These are phyloP conservation scores for Andrena dorsata DNA, from an alignment of 2,888 invertebrate genomes.

Conservation along the genomic window DNA sequence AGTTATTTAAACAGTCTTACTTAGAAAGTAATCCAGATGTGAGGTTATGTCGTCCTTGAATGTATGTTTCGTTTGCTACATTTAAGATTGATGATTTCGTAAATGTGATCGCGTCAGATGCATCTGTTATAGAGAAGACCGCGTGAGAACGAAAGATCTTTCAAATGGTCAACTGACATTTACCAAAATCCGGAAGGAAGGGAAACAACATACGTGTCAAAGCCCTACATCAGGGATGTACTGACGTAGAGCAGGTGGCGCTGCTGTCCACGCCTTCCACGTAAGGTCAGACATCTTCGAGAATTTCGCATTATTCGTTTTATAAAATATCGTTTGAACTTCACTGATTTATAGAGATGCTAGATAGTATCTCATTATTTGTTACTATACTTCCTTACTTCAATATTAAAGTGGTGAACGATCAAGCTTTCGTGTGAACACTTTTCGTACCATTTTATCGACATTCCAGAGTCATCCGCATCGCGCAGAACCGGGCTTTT, in stretches of 20 bases:
- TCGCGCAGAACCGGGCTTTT: too few relatives aligned
- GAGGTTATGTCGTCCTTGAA: slow-evolving; percentile 50
- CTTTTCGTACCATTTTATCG: not conserved
- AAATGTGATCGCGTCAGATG: not conserved
- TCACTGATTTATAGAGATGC: not conserved
- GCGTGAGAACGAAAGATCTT: slow-evolving; percentile 29
- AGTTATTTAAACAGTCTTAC: not conserved
- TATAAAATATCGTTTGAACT: slow-evolving; percentile 24
- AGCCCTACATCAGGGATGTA: slow-evolving; percentile 42
- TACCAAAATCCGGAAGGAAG: slow-evolving; percentile 58
- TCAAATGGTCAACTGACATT: slow-evolving; percentile 70
- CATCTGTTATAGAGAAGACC: slow-evolving; percentile 51
- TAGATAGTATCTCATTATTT: rapidly evolving
- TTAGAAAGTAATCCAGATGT: not conserved
- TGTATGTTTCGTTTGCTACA: not conserved
- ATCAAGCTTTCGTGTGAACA: not conserved
- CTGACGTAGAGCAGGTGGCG: slow-evolving; percentile 19
- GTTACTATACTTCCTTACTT: not conserved
- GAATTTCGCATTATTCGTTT: not conserved
- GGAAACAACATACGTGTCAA: slow-evolving; percentile 80
- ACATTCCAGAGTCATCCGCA: not conserved
- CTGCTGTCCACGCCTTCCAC: slow-evolving; percentile 21
- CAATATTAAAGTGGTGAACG: not conserved
- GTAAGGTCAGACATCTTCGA: slow-evolving; percentile 1
- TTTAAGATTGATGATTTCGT: not conserved